Conservation (phyloP, 1,140 invertebrate genomes). For the Tenebrio molitor region DNA sequence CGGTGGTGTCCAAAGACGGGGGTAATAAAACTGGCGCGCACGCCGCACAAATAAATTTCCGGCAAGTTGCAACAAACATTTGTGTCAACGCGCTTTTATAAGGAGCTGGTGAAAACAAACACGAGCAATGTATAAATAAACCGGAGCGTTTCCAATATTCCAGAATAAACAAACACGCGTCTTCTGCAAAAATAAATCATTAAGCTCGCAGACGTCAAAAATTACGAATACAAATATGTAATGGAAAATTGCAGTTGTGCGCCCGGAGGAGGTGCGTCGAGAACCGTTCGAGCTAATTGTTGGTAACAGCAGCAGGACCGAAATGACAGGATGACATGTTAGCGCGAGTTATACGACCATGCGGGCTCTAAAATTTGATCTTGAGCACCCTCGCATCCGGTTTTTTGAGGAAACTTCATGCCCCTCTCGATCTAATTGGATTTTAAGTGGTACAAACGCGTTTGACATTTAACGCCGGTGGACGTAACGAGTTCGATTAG, state of each 20-base stretch:
- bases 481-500: conserved; percentile 3
- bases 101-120: conserved; percentile 35
- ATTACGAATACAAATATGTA: conserved; percentile 6
- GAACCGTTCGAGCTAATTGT: conserved; percentile 1
- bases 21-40: conserved; percentile 8
- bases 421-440: not conserved
- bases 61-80: conserved; percentile 33
- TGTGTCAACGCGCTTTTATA: conserved; percentile 33
- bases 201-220: conserved; percentile 29
- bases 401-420: not conserved
- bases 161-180: conserved; percentile 25
- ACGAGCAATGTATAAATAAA: conserved; percentile 31
- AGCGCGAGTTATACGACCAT: conserved; percentile 1
- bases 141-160: conserved; percentile 31
- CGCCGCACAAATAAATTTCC: conserved; percentile 28
- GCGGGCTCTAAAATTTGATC: conserved; percentile 3
- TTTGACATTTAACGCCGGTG: not conserved
- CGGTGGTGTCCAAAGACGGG: not conserved
- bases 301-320: not conserved
- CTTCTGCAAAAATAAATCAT: conserved; percentile 44
- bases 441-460: not conserved
- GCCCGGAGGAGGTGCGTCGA: not conserved
- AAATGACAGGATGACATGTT: not conserved
- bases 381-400: conserved; percentile 42
- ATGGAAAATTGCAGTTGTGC: conserved; percentile 2